phyloP scores from a whole-genome alignment of 2,888 invertebrate genomes.

The Dimorphilus gyrociliatus region DNA sequence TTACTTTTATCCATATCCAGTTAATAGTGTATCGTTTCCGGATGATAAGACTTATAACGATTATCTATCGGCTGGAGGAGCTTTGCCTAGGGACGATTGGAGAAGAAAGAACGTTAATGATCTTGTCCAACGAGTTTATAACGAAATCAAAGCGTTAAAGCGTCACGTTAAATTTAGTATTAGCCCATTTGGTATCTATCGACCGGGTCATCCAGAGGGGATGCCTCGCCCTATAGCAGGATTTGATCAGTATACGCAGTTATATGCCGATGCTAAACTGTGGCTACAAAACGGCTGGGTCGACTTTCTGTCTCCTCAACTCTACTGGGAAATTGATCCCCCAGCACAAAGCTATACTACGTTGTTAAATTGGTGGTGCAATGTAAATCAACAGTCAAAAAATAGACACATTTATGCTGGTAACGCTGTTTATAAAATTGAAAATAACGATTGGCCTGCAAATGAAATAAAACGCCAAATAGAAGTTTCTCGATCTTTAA shows the following conservation, averaged over 20 bases:
- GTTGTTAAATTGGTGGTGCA: constrained; percentile 25
- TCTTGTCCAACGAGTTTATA: constrained; percentile 15
- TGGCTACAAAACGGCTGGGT: constrained; percentile 27
- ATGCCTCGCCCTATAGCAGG: constrained; percentile 15
- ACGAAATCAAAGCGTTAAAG: constrained; percentile 13
- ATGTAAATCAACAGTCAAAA: too few species aligned
- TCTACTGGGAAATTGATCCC: constrained; percentile 28
- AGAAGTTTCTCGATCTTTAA: constrained; percentile 11
- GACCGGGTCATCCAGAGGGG: constrained; percentile 19
- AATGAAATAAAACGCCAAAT: constrained; percentile 20
- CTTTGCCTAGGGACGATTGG: constrained; percentile 20
- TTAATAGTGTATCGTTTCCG: constrained; percentile 18
- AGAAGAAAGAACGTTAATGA: constrained; percentile 22
- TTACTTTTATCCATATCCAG: constrained; percentile 32
- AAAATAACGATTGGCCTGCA: constrained; percentile 15
- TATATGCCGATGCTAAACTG: constrained; percentile 23
- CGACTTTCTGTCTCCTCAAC: constrained; percentile 26
- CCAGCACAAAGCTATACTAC: constrained; percentile 25
- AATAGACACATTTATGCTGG: constrained; percentile 20
- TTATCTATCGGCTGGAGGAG: constrained; percentile 17
- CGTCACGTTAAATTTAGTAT: constrained; percentile 21
- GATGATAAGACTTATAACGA: constrained; percentile 19
- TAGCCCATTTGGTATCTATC: constrained; percentile 31
- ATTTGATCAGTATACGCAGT: constrained; percentile 15
- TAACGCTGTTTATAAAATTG: constrained; percentile 16